Percentiles rank a stretch among this genome's conserved stretches.
These are phyloP conservation scores for Ferdinandea cuprea DNA, from an alignment of 2,888 invertebrate genomes.

Conservation along the genomic window DNA sequence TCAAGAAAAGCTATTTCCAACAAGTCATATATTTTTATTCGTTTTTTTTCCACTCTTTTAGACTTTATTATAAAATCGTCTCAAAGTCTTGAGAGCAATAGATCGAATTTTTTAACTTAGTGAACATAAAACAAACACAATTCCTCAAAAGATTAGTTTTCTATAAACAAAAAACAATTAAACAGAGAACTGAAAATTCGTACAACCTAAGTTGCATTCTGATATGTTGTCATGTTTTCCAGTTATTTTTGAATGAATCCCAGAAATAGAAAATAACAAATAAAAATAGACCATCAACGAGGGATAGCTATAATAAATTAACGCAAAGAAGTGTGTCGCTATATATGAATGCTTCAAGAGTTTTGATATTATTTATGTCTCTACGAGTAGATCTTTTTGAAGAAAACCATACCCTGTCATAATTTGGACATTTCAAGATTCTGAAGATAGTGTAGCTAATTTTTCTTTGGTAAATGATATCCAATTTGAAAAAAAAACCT, in stretches of 20 bases:
- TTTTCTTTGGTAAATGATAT: not conserved
- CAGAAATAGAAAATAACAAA: not conserved
- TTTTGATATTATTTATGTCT: constrained; percentile 37
- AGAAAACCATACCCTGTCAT: constrained; percentile 20
- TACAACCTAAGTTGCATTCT: not conserved
- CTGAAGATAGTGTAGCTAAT: constrained; percentile 35
- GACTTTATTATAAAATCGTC: no score
- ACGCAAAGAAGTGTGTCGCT: constrained; percentile 34
- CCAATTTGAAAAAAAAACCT: not conserved
- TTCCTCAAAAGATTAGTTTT: no score
- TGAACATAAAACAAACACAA: no score
- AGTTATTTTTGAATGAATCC: not conserved
- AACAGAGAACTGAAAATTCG: not conserved
- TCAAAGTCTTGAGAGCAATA: no score
- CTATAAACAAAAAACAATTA: not conserved
- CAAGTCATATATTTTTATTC: no score
- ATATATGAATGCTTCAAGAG: constrained; percentile 21
- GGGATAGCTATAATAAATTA: not conserved
- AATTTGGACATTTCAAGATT: constrained; percentile 43
- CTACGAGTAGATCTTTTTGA: not conserved
- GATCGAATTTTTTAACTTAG: no score
- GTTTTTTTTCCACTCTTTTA: no score
- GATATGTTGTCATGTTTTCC: not conserved
- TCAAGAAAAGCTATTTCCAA: no score
- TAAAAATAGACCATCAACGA: not conserved